phyloP scores from a whole-genome alignment of 1,140 invertebrate species.

The Caenorhabditis tropicalis region DNA sequence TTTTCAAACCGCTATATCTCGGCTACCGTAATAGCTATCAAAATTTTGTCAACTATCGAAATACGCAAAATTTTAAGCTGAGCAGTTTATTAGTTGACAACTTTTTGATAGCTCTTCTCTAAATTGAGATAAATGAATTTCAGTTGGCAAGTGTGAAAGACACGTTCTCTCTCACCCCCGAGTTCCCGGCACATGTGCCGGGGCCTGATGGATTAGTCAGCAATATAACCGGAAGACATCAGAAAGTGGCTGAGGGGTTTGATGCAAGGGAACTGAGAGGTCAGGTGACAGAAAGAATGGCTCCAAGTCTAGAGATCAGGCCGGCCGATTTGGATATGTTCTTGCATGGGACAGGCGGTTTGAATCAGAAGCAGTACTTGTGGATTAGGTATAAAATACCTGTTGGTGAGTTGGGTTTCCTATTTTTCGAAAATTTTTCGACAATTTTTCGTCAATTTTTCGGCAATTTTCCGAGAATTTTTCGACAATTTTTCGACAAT shows the following conservation, averaged over 20 bases:
- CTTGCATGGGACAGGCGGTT: constrained; percentile 48
- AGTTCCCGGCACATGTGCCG: constrained; percentile 40
- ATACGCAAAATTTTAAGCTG: not conserved
- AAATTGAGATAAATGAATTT: not conserved
- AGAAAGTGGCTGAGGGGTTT: constrained; percentile 42
- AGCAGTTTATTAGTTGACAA: not conserved
- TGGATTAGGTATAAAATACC: constrained; percentile 55
- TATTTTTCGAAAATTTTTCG: not conserved
- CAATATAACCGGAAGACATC: constrained; percentile 43
- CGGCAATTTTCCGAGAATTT: not conserved
- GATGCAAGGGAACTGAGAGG: constrained; percentile 43
- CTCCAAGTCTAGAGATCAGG: constrained; percentile 51
- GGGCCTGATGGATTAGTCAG: constrained; percentile 36
- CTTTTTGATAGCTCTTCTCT: too few relatives aligned
- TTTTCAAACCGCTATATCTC: not conserved
- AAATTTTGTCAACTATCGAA: not conserved
- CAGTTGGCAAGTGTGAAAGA: constrained; percentile 40
- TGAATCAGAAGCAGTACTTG: constrained; percentile 51
- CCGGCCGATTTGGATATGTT: constrained; percentile 51
- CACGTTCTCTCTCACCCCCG: constrained; percentile 43
- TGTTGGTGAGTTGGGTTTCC: constrained; percentile 48
- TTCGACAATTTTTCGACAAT: not conserved
- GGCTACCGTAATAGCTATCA: too few relatives aligned
- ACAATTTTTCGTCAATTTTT: not conserved
- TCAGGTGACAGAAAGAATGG: constrained; percentile 53